These are phyloP conservation scores for Petrocephalus schoutedeni DNA, from an alignment of 2,797 vertebrate genomes.

Conservation along the genomic window DNA sequence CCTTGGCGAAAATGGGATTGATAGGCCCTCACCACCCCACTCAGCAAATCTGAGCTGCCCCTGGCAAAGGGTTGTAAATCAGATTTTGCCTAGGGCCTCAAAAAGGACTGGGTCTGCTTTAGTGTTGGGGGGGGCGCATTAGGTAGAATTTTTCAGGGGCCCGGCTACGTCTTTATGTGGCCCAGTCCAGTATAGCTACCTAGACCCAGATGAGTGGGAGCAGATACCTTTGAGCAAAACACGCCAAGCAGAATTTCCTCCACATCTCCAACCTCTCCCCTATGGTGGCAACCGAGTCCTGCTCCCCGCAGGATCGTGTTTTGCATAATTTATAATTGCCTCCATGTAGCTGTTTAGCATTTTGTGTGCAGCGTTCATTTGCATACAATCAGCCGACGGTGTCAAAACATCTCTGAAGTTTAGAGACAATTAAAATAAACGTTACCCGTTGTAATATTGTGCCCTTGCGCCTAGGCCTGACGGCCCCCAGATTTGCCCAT, in stretches of 20 bases:
- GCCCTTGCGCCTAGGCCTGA: no score
- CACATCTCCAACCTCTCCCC: background rate
- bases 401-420: background rate
- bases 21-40: background rate
- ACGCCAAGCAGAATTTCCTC: background rate
- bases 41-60: background rate
- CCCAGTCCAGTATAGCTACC: background rate
- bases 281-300: background rate
- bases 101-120: background rate
- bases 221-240: background rate
- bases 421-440: background rate
- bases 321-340: conserved; percentile 16
- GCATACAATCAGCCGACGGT: conserved; percentile 6
- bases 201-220: background rate
- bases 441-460: background rate
- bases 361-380: background rate
- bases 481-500: background rate
- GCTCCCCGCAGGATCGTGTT: background rate
- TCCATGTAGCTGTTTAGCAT: background rate
- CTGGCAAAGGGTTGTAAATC: background rate
- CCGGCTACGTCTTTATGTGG: no score
- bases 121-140: background rate
- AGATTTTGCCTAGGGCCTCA: background rate
- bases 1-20: background rate
- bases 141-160: background rate